A percentile compares a stretch with the other conserved stretches of the same genome.
These are phyloP conservation scores for Parazoanthus atlanticus DNA, from an alignment of 92 coral and sea anemone species.

Conservation along the genomic window DNA sequence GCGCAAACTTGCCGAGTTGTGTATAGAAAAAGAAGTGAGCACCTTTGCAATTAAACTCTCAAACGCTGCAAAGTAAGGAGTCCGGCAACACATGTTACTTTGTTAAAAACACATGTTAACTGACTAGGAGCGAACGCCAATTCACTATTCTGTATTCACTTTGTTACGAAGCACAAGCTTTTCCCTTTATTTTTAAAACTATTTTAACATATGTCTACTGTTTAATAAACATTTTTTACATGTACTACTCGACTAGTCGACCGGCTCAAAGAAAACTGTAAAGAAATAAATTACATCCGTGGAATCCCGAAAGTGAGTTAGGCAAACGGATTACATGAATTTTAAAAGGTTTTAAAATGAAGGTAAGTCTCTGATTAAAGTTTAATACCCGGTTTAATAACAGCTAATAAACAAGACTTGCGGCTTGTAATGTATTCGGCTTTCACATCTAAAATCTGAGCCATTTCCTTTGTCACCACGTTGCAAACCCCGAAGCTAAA, in stretches of 20 bases:
- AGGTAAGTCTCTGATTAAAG: not conserved
- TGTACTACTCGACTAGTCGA: not conserved
- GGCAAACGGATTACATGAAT: not conserved
- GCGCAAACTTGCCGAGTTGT: no score
- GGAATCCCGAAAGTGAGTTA: not conserved
- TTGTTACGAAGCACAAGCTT: not conserved
- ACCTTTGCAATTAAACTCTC: not conserved
- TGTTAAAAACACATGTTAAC: no score
- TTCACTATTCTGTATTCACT: no score
- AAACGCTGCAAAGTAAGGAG: no score
- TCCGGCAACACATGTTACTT: no score
- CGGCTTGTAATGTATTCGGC: not conserved
- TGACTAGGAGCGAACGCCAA: not conserved
- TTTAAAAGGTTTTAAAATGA: not conserved
- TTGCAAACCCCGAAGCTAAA: constrained; percentile 26
- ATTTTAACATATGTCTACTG: not conserved
- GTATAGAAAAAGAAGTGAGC: not conserved
- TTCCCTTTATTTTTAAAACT: no score
- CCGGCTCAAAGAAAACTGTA: not conserved
- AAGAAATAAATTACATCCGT: not conserved
- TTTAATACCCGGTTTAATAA: constrained; percentile 20
- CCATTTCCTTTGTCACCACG: not conserved
- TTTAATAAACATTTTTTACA: not conserved
- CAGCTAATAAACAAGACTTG: not conserved
- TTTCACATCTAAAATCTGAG: not conserved